Evolutionary conservation across 2,113 vertebrate species (phyloP), one percentile per base, ranked within the genome.

Genomic region (Ceyx cyanopectus): DNA sequence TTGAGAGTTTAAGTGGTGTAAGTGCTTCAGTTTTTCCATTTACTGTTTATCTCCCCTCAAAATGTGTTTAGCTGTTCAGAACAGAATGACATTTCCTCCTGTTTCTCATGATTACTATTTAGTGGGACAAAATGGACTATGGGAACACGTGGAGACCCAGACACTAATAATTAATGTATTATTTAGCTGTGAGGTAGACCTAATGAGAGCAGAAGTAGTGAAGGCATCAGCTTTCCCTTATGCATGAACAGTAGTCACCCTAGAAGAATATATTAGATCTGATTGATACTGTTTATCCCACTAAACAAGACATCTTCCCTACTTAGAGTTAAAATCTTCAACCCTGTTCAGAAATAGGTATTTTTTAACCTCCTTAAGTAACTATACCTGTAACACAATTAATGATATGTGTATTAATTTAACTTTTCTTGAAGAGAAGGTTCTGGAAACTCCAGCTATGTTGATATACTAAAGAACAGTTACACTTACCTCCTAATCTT

Each of bases 161-260:
- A 79, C 54, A 62, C 66, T 72, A 72, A 76, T 84, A 65, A 92
- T 89, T 93, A 89, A 94, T 92, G 89, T 34, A 89, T 85, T 69
- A 72, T 34, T 70, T 74, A 79, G 60, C 61, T 95, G 85, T 91
- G 70, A 93, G 81, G 69, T 77, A 63, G 81, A 58, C 26, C 54
- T 57, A 73, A 68, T 3, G 3, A 7, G 48, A 85, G 66, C 37
- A 87, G 72, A 29, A 89, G 83, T 45, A 80, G 50, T 48, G 40
- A 46, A 92, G 66, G 89, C 74, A 87, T 95, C 89, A 62, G 22
- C 32, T 92, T 94, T 92, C 69, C 53, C 50, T 65, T 81, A 9
- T 32, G 40, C 69, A 68, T 89, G 65, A 77, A 62, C 17, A 69
- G 56, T 22, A 61, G 29, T 61, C 83, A 73, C 45, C 26, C 62